A percentile compares a stretch with the other conserved stretches of the same genome.
These are phyloP conservation scores for Cabera pusaria DNA, from an alignment of 2,888 invertebrate species.

Conservation along the genomic window DNA sequence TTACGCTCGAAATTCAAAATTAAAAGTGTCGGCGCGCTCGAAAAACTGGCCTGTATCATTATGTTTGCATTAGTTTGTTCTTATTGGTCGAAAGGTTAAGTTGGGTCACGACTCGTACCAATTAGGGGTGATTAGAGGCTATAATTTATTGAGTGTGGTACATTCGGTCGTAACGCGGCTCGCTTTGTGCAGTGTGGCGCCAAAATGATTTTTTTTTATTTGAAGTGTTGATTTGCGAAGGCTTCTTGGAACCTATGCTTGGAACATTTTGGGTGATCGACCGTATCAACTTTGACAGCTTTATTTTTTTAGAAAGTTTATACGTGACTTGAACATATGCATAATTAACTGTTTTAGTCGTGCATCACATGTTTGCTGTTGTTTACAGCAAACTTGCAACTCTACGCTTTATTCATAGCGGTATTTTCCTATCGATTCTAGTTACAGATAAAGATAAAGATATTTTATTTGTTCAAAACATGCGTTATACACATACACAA, in stretches of 20 bases:
- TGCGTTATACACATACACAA: no score
- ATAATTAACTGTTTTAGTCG: no score
- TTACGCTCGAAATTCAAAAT: constrained; percentile 76
- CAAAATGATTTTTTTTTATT: constrained; percentile 51
- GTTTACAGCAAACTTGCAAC: no score
- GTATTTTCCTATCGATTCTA: no score
- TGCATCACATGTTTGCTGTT: no score
- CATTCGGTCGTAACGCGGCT: constrained; percentile 54
- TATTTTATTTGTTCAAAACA: no score
- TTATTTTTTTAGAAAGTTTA: neutral
- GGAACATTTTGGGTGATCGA: constrained; percentile 28
- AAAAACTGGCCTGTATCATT: constrained; percentile 66
- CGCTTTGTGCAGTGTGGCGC: constrained; percentile 65
- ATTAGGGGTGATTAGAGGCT: constrained; percentile 79
- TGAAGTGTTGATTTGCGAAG: constrained; percentile 67
- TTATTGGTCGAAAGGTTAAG: constrained; percentile 76
- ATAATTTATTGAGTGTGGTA: constrained; percentile 80
- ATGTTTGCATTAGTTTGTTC: constrained; percentile 78
- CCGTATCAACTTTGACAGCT: neutral
- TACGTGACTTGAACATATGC: no score
- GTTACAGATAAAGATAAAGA: no score
- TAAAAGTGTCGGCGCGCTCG: constrained; percentile 27
- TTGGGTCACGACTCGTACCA: constrained; percentile 80
- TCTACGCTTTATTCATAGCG: no score
- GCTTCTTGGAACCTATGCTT: constrained; percentile 57